Base-by-base conservation (phyloP, 2,797 vertebrate species). In the Diplodus puntazzo region DNA sequence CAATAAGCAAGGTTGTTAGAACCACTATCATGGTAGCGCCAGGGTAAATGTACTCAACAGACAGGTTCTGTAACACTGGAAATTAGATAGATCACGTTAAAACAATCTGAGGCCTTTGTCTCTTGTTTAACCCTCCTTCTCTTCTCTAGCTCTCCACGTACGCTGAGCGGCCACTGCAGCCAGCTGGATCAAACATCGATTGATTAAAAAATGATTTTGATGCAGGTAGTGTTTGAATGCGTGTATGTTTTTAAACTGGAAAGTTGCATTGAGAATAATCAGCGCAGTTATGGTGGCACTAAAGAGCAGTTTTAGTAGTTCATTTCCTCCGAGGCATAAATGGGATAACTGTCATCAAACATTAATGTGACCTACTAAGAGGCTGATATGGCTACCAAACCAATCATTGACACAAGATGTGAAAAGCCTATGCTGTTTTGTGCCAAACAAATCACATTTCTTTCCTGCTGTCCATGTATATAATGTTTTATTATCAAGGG, bases 381-480 rank as follows among this genome's bases (percentile, higher is more conserved):
- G 61, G 73, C 74, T 81, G 66, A 63, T 55, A 55, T 30, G 39
- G 48, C 81, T 45, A 60, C 66, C 48, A 73, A 70, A 79, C 57
- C 59, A 64, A 74, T 87, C 69, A 61, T 27, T 73, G 0, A 43
- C 69, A 75, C 64, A 46, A 67, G 46, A 53, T 63, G 53, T 54
- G 73, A 65, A 53, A 55, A 52, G 11, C 70, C 48, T 46, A 43
- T 72, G 68, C 46, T 61, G n/a, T 65, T 87, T 60, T 77, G 89
- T 87, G 88, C 86, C 88, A 87, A 91, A 87, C 75, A 45, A 82
- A 85, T 81, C 63, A 59, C 55, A 69, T 86, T 82, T 81, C 77
- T 80, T 76, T 63, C 73, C 80, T 88, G 69, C 84, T 85, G 78
- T 87, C 61, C 65, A 73, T 90, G 88, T 94, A 91, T 82, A 94